Evolutionary conservation across 2,113 vertebrate species (phyloP).

Genomic region (Austrofundulus limnaeus): DNA sequence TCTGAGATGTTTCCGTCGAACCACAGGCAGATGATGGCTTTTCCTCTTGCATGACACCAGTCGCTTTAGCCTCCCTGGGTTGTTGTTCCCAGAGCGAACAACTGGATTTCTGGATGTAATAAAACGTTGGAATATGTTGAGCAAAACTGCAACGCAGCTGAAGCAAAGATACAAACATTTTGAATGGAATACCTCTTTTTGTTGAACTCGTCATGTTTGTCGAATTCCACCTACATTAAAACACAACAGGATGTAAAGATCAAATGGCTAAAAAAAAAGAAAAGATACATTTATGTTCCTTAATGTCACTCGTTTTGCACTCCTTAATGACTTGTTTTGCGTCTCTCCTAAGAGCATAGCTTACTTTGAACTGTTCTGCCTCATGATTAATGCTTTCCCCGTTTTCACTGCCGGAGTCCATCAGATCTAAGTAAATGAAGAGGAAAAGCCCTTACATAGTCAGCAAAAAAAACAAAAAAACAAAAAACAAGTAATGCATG

Average conservation of each 20-base stretch:
- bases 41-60: conserved; percentile 76
- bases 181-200: conserved; percentile 53
- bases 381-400: conserved; percentile 70
- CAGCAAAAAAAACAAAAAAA: background rate
- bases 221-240: conserved; percentile 45
- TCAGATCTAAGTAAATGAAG: conserved; percentile 78
- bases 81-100: conserved; percentile 51
- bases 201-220: conserved; percentile 59
- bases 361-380: conserved; percentile 79
- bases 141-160: background rate
- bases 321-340: conserved; percentile 43
- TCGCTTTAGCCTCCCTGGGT: conserved; percentile 64
- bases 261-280: background rate
- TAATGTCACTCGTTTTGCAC: conserved; percentile 37
- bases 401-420: conserved; percentile 86
- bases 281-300: background rate
- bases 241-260: background rate
- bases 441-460: background rate
- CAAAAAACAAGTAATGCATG: no score
- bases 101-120: conserved; percentile 51
- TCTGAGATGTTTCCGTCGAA: conserved; percentile 57
- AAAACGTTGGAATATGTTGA: background rate
- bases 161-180: background rate
- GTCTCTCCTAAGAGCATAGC: conserved; percentile 80
- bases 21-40: conserved; percentile 61